Conservation (phyloP, 2,113 vertebrate genomes). For the Phalacrocorax carbo region DNA sequence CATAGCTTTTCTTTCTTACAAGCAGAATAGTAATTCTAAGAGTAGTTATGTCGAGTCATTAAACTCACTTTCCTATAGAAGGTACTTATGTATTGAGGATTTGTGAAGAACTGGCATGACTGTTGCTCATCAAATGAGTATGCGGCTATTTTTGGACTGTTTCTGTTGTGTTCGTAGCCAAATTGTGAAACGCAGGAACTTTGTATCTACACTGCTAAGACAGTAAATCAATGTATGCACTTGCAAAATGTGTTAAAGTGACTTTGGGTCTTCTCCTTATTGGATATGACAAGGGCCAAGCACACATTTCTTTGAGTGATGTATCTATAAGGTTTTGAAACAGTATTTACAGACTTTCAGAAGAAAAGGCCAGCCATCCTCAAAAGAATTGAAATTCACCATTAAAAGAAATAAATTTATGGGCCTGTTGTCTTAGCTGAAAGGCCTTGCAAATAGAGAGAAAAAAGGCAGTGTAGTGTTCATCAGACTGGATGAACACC, state of each 20-base stretch:
- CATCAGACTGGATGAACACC: neutral
- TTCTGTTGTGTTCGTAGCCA: neutral
- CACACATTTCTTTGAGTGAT: neutral
- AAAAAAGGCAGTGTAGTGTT: neutral
- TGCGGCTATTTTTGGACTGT: neutral
- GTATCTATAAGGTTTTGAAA: neutral
- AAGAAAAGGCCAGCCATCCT: neutral
- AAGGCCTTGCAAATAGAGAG: neutral
- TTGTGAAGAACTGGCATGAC: neutral
- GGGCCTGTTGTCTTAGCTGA: neutral
- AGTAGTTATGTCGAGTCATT: neutral
- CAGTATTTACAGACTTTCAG: neutral
- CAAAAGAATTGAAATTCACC: neutral
- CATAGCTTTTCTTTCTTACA: neutral
- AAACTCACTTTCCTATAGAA: neutral
- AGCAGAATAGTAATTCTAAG: neutral
- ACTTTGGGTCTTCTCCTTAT: neutral
- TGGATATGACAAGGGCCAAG: neutral
- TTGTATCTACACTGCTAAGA: neutral
- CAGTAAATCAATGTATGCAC: neutral
- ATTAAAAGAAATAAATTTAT: neutral
- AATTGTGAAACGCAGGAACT: neutral
- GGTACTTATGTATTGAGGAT: neutral
- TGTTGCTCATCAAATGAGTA: neutral
- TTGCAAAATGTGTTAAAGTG: neutral